Evolutionary conservation across 2,113 vertebrate species (phyloP), one percentile per base, ranked within the genome.

Genomic region (Pterophyllum scalare): DNA sequence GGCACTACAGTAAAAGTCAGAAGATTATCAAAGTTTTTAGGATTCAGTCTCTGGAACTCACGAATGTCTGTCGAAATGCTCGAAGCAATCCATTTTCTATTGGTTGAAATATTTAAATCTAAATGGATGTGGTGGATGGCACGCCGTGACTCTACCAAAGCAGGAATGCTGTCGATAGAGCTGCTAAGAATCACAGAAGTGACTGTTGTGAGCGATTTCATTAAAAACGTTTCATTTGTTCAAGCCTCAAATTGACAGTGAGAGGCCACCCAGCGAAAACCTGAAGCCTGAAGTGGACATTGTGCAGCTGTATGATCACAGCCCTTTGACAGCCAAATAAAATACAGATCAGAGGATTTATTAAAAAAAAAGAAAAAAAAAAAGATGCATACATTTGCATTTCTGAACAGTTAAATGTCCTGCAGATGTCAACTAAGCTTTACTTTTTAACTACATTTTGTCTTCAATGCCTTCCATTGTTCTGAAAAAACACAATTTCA

Each of bases 341-440:
- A 54, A 0, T 72, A 19, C 19, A 52, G 49, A 54, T 72, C 52
- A 31, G 46, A 52, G 22, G 20, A n/a, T 3, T 56, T 4, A 56
- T 56, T 56, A 11, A 56, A 22, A 56, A 20, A 10, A 10, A 38
- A 33, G n/a, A 33, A 33, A 33, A 33, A 19, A 52, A 56, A 10
- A 56, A 46, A 33, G 20, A 8, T 72, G 26, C 67, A 72, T 14
- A 7, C 2, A 10, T 33, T 54, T 54, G 17, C 26, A 54, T 54
- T 54, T 54, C 14, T 52, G 26, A 54, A 72, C 46, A 72, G 46
- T 33, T 54, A 72, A 72, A 17, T 54, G 19, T 54, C 65, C 19
- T 20, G 43, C 24, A 49, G 65, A 70, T 3, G 43, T 49, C 46
- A 72, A n/a, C 24, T n/a, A 9, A 33, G n/a, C 19, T 5, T 72